A percentile compares a stretch with the other conserved stretches of the same genome.
Evolutionary conservation across 2,113 vertebrate genomes (phyloP).

Genomic region (Origma solitaria): DNA sequence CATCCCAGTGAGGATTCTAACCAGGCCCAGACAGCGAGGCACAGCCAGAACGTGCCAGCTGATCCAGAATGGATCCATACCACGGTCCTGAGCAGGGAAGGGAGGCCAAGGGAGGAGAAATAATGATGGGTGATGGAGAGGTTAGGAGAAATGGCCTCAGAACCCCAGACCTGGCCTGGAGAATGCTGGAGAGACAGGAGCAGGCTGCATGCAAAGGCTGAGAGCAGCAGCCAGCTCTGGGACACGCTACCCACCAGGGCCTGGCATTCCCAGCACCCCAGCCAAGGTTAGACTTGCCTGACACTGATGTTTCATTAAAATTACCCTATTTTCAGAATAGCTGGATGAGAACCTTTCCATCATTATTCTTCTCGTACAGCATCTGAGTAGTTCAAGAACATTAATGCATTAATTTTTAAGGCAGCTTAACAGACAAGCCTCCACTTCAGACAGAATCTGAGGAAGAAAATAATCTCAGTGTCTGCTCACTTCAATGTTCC

Average conservation of each 20-base stretch:
- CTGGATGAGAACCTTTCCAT: not conserved
- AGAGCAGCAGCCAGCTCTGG: not conserved
- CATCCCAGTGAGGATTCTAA: not conserved
- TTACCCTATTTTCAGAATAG: not conserved
- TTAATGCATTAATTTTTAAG: slow-evolving; percentile 12
- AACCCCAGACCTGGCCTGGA: not conserved
- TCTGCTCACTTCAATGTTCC: not conserved
- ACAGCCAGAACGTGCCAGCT: not conserved
- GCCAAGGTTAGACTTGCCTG: not conserved
- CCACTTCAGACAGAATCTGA: not conserved
- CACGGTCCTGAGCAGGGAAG: not conserved
- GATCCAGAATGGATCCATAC: fast-evolving
- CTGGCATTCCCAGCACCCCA: not conserved
- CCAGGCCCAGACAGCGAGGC: no score
- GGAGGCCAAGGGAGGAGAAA: not conserved
- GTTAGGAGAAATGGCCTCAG: not conserved
- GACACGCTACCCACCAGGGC: not conserved
- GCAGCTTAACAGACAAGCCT: not conserved
- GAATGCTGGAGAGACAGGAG: not conserved
- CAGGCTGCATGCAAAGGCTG: not conserved
- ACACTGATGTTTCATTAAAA: not conserved
- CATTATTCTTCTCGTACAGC: not conserved
- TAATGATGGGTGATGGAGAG: fast-evolving
- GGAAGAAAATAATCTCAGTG: not conserved
- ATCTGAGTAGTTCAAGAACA: not conserved